Evolutionary conservation across 2,113 vertebrate genomes (phyloP).

Genomic region (Erythrolamprus reginae): DNA sequence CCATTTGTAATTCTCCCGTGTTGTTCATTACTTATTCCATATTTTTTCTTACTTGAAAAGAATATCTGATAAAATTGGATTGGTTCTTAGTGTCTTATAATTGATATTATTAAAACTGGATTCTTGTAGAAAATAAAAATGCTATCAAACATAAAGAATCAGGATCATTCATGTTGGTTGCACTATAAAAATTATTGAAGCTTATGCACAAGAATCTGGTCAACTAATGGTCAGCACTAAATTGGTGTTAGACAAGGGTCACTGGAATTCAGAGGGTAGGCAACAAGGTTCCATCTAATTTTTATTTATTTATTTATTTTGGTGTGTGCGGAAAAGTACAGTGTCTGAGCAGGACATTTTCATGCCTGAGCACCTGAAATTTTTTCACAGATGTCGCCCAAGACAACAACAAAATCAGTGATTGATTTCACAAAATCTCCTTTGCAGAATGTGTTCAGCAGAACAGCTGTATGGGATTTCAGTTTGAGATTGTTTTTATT

Average conservation of each 20-base stretch:
- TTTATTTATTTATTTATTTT: too few relatives aligned
- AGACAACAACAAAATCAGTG: too few relatives aligned
- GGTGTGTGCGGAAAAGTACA: too few relatives aligned
- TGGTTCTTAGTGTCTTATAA: not conserved
- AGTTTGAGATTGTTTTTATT: too few relatives aligned
- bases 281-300: too few relatives aligned
- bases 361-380: too few relatives aligned
- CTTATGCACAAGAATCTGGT: not conserved
- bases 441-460: too few relatives aligned
- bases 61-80: not conserved
- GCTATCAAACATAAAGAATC: not conserved
- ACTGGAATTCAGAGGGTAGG: not conserved
- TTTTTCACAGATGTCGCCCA: too few relatives aligned
- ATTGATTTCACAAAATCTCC: too few relatives aligned
- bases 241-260: not conserved
- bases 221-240: not conserved
- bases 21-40: not conserved
- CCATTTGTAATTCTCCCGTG: not conserved
- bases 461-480: too few relatives aligned
- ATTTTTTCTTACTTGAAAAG: not conserved
- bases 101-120: not conserved
- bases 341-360: too few relatives aligned
- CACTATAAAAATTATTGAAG: not conserved
- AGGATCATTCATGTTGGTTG: not conserved
- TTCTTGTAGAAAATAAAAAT: not conserved